Percentiles rank a stretch among this genome's conserved stretches.
Conservation (phyloP, 2,113 vertebrate genomes). For the Cygnus buccinator region DNA sequence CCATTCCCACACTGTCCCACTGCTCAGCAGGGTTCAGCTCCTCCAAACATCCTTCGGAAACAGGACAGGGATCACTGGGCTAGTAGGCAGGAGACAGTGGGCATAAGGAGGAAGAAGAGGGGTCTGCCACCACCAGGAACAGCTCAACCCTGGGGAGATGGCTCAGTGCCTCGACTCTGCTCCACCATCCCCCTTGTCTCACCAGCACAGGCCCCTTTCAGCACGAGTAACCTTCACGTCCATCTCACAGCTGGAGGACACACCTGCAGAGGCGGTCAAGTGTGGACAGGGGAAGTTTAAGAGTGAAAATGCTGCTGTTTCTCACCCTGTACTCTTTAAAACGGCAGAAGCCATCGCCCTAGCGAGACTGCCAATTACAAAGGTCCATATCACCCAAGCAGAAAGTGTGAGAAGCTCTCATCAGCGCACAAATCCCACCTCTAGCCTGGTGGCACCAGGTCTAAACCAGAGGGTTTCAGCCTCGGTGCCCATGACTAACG, state of each 20-base stretch:
- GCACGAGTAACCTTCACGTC: not conserved
- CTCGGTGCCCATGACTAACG: accelerated
- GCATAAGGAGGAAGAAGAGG: not conserved
- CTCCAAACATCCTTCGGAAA: not conserved
- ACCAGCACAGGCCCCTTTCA: not conserved
- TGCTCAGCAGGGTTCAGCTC: not conserved
- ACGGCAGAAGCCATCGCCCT: not conserved
- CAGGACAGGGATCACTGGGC: not conserved
- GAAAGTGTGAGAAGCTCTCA: not conserved
- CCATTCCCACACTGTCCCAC: not conserved
- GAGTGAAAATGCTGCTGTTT: not conserved
- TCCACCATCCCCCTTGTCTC: not conserved
- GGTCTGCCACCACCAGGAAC: not conserved
- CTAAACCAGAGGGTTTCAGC: accelerated
- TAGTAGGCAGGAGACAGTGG: not conserved
- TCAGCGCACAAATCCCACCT: not conserved
- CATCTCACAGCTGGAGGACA: slow-evolving; percentile 28
- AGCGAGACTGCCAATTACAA: not conserved
- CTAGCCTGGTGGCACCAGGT: not conserved
- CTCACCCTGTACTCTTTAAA: not conserved
- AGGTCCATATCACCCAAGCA: not conserved
- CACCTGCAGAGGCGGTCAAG: slow-evolving; percentile 58
- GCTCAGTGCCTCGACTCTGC: not conserved
- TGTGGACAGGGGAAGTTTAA: slow-evolving; percentile 25
- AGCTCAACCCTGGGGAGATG: not conserved